Evolutionary conservation across 2,113 vertebrate species (phyloP).

Genomic region (Ahaetulla prasina): DNA sequence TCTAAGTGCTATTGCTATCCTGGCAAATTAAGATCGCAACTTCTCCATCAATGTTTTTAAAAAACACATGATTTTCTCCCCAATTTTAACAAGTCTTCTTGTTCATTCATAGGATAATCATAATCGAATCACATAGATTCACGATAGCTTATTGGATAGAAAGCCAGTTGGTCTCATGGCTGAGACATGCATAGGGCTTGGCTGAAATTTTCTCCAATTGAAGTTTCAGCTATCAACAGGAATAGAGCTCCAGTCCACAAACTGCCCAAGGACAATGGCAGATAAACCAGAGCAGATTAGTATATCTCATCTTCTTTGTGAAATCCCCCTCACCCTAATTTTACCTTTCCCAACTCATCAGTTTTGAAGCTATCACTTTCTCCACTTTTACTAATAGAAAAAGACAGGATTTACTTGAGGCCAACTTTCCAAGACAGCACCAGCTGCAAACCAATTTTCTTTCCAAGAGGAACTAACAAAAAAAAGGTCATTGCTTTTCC

Average conservation of each 20-base stretch:
- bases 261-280: background rate
- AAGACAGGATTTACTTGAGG: background rate
- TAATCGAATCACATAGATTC: background rate
- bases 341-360: background rate
- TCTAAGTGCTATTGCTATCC: too few relatives aligned
- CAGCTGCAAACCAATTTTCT: conserved; percentile 22
- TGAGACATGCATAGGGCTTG: background rate
- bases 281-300: fast-evolving
- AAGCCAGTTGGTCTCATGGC: background rate
- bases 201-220: background rate
- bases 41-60: background rate
- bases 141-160: background rate
- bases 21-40: background rate
- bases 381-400: background rate
- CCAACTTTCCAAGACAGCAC: conserved; percentile 12
- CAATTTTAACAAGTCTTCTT: background rate
- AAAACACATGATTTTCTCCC: background rate
- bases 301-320: background rate
- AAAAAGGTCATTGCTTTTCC: background rate
- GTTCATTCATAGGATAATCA: background rate
- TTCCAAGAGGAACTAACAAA: conserved; percentile 24
- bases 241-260: background rate
- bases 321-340: background rate
- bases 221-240: background rate
- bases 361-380: background rate